phyloP scores from a whole-genome alignment of 92 coral and sea anemone species.

The Zoanthus sociatus region DNA sequence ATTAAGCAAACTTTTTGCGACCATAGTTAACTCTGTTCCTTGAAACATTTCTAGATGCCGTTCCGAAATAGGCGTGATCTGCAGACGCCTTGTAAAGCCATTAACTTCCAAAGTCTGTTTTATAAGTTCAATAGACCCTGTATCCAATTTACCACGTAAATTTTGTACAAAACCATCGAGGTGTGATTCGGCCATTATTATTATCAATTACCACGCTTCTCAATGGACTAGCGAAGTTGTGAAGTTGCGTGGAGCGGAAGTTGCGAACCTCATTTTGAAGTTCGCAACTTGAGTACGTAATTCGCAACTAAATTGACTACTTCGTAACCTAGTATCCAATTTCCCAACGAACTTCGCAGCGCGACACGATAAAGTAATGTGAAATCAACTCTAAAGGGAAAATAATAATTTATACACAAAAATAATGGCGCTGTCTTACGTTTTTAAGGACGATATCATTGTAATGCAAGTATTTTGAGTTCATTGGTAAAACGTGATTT shows the following conservation, averaged over 20 bases:
- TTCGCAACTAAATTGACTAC: neutral
- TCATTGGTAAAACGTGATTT: too few relatives aligned
- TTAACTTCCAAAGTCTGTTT: neutral
- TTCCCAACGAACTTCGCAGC: neutral
- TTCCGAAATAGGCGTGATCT: neutral
- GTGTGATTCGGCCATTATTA: neutral
- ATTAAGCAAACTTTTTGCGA: neutral
- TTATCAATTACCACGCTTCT: neutral
- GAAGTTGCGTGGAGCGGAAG: conserved; percentile 2
- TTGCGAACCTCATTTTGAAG: neutral
- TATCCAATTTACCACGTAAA: too few relatives aligned
- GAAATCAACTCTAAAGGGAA: neutral
- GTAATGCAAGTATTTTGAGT: too few relatives aligned
- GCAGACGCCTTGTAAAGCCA: neutral
- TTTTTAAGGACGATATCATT: too few relatives aligned
- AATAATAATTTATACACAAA: neutral
- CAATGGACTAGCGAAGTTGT: neutral
- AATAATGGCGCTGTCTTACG: too few relatives aligned
- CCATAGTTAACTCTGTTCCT: neutral
- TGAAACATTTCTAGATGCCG: neutral
- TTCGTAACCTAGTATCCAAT: neutral
- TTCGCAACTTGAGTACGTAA: conserved; percentile 1
- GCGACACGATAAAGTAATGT: neutral
- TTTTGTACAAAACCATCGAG: too few relatives aligned
- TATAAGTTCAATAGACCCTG: neutral